Evolutionary conservation across 1,140 invertebrate genomes (phyloP).

Genomic region (Lepidotrigona ventralis): DNA sequence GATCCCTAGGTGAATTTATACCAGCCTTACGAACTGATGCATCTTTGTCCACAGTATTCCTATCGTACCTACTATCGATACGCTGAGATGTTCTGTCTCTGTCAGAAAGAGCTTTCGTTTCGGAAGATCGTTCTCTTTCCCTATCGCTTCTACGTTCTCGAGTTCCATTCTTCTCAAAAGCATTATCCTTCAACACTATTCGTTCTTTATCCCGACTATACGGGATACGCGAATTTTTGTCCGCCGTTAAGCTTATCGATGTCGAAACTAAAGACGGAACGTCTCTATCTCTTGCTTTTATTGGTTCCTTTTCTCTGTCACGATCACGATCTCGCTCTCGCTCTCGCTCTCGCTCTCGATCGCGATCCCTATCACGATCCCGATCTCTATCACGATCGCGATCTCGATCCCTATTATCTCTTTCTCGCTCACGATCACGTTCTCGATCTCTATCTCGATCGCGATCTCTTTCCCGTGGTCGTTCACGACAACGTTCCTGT

Average conservation of each 20-base stretch:
- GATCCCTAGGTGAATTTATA: slow-evolving; percentile 68
- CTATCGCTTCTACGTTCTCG: slow-evolving; percentile 75
- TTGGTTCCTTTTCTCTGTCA: slow-evolving; percentile 60
- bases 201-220: slow-evolving; percentile 73
- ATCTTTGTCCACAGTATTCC: slow-evolving; percentile 69
- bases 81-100: slow-evolving; percentile 69
- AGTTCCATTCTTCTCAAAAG: slow-evolving; percentile 62
- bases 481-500: slow-evolving; percentile 69
- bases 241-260: slow-evolving; percentile 44
- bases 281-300: slow-evolving; percentile 59
- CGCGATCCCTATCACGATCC: slow-evolving; percentile 53
- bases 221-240: slow-evolving; percentile 68
- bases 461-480: slow-evolving; percentile 64
- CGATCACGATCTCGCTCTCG: slow-evolving; percentile 36
- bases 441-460: slow-evolving; percentile 59
- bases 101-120: slow-evolving; percentile 67
- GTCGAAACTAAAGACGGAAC: slow-evolving; percentile 44
- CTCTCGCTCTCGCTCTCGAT: slow-evolving; percentile 54
- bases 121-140: slow-evolving; percentile 73
- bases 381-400: slow-evolving; percentile 60
- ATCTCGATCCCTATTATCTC: slow-evolving; percentile 60
- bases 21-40: slow-evolving; percentile 57
- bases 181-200: slow-evolving; percentile 59
- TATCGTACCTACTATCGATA: slow-evolving; percentile 71
- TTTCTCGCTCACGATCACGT: slow-evolving; percentile 54